Base-by-base conservation (phyloP, 2,113 vertebrate species). In the Rhinichthys klamathensis region DNA sequence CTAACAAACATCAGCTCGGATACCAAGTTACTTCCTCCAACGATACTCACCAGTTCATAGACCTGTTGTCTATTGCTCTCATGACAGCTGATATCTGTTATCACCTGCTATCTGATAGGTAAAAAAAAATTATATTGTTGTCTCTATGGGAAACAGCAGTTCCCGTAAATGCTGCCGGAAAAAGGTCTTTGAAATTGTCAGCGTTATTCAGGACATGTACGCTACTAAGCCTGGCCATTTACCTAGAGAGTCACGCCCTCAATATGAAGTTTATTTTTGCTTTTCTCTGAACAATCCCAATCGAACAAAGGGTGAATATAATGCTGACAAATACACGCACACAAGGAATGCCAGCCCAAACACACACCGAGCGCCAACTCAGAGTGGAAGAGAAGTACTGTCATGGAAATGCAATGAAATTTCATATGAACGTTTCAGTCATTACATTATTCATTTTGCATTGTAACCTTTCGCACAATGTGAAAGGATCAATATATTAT, bases 1-100 rank as follows among this genome's bases (percentile, higher is more conserved):
- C 8, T 23, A 38, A 11, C 9, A 35, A 49, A 32, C 27, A 76
- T 18, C 23, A 44, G 69, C 2, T 15, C 10, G 38, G 23, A 41
- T 58, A 25, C 32, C 35, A 70, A 60, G 32, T 56, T 56, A 70
- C 30, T 82, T 72, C 67, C 49, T 82, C 44, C 3, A 51, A 44
- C 5, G 18, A 61, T 41, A 49, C 73, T 30, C 13, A n/a, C 8
- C 8, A 18, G 25, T 76, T 46, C 9, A 54, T 54, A 18, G 46
- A 30, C 9, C 10, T n/a, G 61, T 69, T 69, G 80, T 69, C 41
- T 67, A 49, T 65, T 35, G 11, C 44, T 82, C 46, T 56, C 12
- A 1, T 82, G 80, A 35, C 61, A 69, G 63, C 10, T 51, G 80
- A 69, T 82, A 49, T 80, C 58, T 44, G 7, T 78, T 38, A 81